These are phyloP conservation scores for Pleuronectes platessa DNA, from an alignment of 2,113 vertebrate species.

Conservation along the genomic window DNA sequence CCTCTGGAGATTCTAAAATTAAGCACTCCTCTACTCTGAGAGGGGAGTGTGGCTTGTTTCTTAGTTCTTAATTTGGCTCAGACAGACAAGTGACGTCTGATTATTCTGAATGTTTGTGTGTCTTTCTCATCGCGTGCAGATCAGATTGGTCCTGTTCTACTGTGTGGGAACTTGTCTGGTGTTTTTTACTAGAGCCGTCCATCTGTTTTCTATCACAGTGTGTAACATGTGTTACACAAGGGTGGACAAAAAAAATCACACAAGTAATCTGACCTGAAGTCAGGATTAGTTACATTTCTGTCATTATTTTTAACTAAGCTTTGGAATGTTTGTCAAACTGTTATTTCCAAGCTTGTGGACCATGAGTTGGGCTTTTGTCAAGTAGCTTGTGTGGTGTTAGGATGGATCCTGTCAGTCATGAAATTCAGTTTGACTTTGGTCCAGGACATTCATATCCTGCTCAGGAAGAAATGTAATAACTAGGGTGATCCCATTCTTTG, in stretches of 20 bases:
- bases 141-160: background rate
- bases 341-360: too few relatives aligned
- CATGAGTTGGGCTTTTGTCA: too few relatives aligned
- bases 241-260: background rate
- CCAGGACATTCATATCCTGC: background rate
- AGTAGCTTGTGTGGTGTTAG: too few relatives aligned
- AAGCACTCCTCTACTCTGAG: background rate
- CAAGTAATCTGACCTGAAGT: background rate
- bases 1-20: conserved; percentile 16
- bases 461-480: background rate
- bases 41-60: background rate
- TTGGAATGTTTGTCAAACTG: too few relatives aligned
- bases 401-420: too few relatives aligned
- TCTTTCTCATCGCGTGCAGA: background rate
- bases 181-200: background rate
- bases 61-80: background rate
- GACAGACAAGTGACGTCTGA: background rate
- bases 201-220: background rate
- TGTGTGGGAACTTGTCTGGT: background rate
- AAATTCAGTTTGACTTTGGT: background rate
- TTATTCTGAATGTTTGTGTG: background rate
- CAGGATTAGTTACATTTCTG: too few relatives aligned
- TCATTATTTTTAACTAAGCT: background rate
- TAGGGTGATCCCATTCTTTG: background rate
- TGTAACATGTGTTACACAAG: background rate